Evolutionary conservation across 2,888 invertebrate genomes (phyloP).

Genomic region (Dastarcus helophoroides): DNA sequence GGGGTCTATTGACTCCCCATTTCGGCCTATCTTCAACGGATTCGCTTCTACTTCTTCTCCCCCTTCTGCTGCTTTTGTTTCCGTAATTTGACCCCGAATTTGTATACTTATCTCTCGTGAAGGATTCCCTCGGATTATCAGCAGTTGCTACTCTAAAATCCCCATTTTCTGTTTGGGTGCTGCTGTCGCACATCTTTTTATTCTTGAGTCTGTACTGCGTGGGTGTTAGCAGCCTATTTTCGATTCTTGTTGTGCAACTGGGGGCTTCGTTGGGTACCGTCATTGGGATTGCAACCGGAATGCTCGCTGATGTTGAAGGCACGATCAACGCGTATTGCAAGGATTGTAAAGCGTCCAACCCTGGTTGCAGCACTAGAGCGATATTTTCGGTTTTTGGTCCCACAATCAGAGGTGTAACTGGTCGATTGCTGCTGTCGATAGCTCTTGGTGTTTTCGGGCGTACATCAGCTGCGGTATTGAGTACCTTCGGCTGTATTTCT

Average conservation of each 20-base stretch:
- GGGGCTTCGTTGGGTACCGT: conserved; percentile 19
- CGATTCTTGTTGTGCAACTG: conserved; percentile 28
- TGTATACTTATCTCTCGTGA: conserved; percentile 28
- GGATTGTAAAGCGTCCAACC: conserved; percentile 36
- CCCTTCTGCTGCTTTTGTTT: conserved; percentile 41
- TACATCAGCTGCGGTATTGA: conserved; percentile 1
- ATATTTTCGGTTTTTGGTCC: conserved; percentile 28
- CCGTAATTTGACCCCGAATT: conserved; percentile 43
- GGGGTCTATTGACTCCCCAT: conserved; percentile 67
- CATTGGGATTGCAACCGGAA: conserved; percentile 28
- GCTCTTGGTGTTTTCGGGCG: conserved; percentile 4
- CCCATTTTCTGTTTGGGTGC: conserved; percentile 53
- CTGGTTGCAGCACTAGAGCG: conserved; percentile 35
- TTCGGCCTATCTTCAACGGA: conserved; percentile 55
- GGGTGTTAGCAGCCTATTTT: conserved; percentile 46
- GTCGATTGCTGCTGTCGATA: neutral
- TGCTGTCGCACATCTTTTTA: conserved; percentile 45
- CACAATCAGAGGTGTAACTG: conserved; percentile 9
- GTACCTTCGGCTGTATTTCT: neutral
- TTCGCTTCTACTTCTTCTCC: conserved; percentile 44
- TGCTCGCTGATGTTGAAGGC: conserved; percentile 33
- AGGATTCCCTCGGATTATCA: conserved; percentile 28
- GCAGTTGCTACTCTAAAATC: conserved; percentile 18
- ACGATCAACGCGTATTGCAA: conserved; percentile 51
- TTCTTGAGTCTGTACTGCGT: conserved; percentile 42